A percentile compares a stretch with the other conserved stretches of the same genome.
These are phyloP conservation scores for Parazoanthus atlanticus DNA, from an alignment of 92 coral and sea anemone species.

Conservation along the genomic window DNA sequence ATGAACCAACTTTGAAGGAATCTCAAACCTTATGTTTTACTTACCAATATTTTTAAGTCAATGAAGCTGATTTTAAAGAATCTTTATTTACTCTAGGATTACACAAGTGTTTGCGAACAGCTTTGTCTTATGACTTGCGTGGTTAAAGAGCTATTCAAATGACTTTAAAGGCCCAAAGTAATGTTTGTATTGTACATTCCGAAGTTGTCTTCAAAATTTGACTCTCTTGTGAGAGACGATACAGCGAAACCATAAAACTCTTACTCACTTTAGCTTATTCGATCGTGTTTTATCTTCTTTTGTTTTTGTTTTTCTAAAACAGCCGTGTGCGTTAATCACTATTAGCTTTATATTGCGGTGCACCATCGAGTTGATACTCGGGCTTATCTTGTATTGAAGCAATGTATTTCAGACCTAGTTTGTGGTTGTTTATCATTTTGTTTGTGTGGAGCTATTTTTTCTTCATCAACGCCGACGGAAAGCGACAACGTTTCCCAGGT, in stretches of 20 bases:
- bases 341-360: no score
- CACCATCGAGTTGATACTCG: neutral
- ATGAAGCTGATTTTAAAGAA: neutral
- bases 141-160: constrained; percentile 3
- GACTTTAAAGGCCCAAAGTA: constrained; percentile 3
- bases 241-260: neutral
- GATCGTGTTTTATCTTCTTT: no score
- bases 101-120: neutral
- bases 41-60: neutral
- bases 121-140: neutral
- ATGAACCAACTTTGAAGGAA: no score
- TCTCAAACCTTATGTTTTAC: no score
- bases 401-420: constrained; percentile 10
- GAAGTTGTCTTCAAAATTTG: neutral
- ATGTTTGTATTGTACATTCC: constrained; percentile 28
- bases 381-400: neutral
- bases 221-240: neutral
- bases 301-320: no score
- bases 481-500: neutral
- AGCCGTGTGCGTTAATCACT: neutral
- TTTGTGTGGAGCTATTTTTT: neutral
- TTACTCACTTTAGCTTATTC: no score
- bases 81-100: no score
- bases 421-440: neutral
- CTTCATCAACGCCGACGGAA: neutral